Percentiles rank a stretch among this genome's conserved stretches.
Evolutionary conservation across 2,797 vertebrate species (phyloP).

Genomic region (Malacoctenus gilli): DNA sequence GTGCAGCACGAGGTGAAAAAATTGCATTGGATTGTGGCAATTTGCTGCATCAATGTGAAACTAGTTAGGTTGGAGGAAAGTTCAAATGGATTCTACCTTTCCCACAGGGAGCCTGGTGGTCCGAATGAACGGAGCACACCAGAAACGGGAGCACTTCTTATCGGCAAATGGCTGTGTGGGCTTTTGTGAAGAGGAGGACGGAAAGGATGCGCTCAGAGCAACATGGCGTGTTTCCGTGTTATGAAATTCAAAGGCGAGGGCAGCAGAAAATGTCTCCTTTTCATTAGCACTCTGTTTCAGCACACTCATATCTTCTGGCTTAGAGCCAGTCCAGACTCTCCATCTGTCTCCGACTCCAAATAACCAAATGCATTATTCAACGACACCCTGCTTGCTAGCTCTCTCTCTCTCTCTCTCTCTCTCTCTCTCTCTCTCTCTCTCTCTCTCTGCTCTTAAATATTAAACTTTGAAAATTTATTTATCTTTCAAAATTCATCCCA

Average conservation of each 20-base stretch:
- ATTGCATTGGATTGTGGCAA: too few species aligned
- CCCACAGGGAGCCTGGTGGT: conserved; percentile 2
- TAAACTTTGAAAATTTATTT: conserved; percentile 75
- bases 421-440: conserved; percentile 25
- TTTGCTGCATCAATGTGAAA: too few species aligned
- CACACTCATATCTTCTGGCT: conserved; percentile 59
- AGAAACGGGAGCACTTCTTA: not conserved
- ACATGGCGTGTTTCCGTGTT: conserved; percentile 37
- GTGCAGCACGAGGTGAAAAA: too few species aligned
- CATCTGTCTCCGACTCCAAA: conserved; percentile 66
- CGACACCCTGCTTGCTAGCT: too few species aligned
- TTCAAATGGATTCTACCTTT: too few species aligned
- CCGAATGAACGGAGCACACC: too few species aligned
- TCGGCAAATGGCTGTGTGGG: conserved; percentile 19
- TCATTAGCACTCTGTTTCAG: conserved; percentile 68
- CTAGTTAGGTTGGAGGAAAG: too few species aligned
- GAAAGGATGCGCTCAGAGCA: conserved; percentile 34
- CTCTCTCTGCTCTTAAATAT: conserved; percentile 68
- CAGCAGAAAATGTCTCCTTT: conserved; percentile 64
- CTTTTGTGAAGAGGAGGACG: conserved; percentile 9
- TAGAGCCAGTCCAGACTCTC: conserved; percentile 54
- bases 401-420: conserved; percentile 32
- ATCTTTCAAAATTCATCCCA: conserved; percentile 69
- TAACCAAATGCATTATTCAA: conserved; percentile 77
- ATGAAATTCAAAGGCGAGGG: conserved; percentile 61